Base-by-base conservation (phyloP, 2,797 vertebrate species). In the Lepus oiostolus region DNA sequence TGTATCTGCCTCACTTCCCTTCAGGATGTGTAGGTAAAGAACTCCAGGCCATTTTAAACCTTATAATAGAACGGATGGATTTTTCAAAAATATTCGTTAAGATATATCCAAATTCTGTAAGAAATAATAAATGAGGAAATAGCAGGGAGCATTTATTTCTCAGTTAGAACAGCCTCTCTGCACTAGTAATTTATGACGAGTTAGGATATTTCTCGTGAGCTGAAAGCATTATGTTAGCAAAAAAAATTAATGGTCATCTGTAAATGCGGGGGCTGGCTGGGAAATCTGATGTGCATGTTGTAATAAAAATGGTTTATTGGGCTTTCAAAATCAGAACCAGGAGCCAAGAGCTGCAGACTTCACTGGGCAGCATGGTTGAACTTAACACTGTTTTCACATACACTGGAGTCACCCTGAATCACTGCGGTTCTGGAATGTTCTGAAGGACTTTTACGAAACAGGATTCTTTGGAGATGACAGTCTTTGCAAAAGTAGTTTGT, bases 291-390 rank as follows among this genome's bases (percentile, higher is more conserved):
- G 96, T 97, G 71, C 95, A 52, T 96, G 93, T 92, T 97, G 97
- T 75, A 98, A 97, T 98, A 98, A 98, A 98, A 98, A 97, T 98
- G 96, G 91, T 98, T 98, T 98, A 98, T 98, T 98, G 95, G 96
- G 90, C 95, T 96, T 91, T 97, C 0, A 0, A 81, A 97, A 96
- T 96, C 91, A 96, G 97, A 97, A 0, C 4, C 83, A 93, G 97
- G 93, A 98, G 97, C 93, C 97, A 97, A 97, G 92, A 90, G 81
- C 94, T 68, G 75, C 90, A 84, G 84, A 35, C 88, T 88, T 70
- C 89, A 7, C 68, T 65, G 88, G 82, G 77, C 86, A 94, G 72
- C 86, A 92, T 35, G 92, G 83, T 19, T 82, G 80, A 88, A 80
- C 95, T 77, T 58, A 38, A 92, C 3, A 2, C 82, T 35, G 16